Conservation (phyloP, 2,888 invertebrate species). For the Napeogenes sylphis region DNA sequence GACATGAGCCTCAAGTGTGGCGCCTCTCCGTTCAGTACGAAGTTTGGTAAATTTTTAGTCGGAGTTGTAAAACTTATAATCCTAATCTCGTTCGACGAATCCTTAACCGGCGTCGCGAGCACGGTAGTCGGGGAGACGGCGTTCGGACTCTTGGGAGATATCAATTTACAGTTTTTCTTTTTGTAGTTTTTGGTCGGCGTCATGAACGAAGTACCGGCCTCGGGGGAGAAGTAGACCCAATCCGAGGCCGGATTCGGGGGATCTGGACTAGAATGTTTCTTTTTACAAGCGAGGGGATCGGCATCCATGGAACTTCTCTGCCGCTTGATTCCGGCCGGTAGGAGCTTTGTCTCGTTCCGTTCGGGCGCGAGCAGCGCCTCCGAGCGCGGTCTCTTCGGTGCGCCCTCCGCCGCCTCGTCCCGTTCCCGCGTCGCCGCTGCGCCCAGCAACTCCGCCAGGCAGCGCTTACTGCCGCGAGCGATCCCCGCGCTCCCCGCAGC, state of each 20-base stretch:
- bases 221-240: conserved; percentile 46
- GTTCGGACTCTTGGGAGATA: conserved; percentile 51
- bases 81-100: conserved; percentile 44
- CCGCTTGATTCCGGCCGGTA: conserved; percentile 50
- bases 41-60: conserved; percentile 86
- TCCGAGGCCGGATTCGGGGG: conserved; percentile 27
- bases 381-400: conserved; percentile 40
- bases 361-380: conserved; percentile 22
- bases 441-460: conserved; percentile 61
- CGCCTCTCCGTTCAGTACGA: conserved; percentile 85
- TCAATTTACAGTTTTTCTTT: conserved; percentile 39
- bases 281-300: conserved; percentile 31
- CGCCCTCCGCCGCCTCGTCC: conserved; percentile 37
- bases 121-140: conserved; percentile 38
- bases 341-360: conserved; percentile 34
- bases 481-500: conserved; percentile 37
- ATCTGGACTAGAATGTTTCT: conserved; percentile 34
- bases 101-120: conserved; percentile 41
- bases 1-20: conserved; percentile 85
- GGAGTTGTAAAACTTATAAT: conserved; percentile 71
- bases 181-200: conserved; percentile 60
- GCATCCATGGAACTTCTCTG: conserved; percentile 38
- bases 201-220: conserved; percentile 53
- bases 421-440: conserved; percentile 47
- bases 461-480: conserved; percentile 53